phyloP scores from a whole-genome alignment of 1,140 invertebrate genomes.

The Aphelinus atriplicis region DNA sequence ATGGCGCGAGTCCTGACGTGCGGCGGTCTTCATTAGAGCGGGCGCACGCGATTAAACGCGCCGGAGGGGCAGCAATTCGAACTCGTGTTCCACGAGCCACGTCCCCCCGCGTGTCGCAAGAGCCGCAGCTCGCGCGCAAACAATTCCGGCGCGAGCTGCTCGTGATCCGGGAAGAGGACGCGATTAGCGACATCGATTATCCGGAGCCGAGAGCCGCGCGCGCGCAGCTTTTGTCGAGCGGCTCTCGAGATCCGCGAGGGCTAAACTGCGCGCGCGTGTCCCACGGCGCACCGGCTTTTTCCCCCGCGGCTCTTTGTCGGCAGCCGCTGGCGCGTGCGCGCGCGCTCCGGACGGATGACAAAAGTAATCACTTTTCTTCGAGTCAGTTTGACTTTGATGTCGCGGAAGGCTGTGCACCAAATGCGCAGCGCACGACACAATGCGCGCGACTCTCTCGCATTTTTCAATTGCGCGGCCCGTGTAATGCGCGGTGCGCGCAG shows the following conservation, averaged over 20 bases:
- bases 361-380: slow-evolving; percentile 42
- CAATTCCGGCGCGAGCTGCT: slow-evolving; percentile 31
- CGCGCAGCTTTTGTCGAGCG: background rate
- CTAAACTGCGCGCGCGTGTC: too few relatives aligned
- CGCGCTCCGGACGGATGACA: slow-evolving; percentile 24
- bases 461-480: slow-evolving; percentile 13
- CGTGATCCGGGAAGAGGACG: slow-evolving; percentile 40
- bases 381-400: slow-evolving; percentile 40
- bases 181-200: slow-evolving; percentile 43
- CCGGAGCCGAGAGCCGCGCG: background rate
- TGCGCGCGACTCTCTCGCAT: slow-evolving; percentile 12
- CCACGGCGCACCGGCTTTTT: background rate
- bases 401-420: background rate
- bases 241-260: too few relatives aligned
- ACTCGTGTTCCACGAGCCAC: background rate
- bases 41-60: slow-evolving; percentile 52
- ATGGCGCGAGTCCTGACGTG: slow-evolving; percentile 26
- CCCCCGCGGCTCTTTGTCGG: slow-evolving; percentile 12
- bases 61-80: slow-evolving; percentile 27
- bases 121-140: slow-evolving; percentile 22
- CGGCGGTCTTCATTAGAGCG: slow-evolving; percentile 54
- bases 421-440: background rate
- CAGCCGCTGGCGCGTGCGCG: slow-evolving; percentile 24
- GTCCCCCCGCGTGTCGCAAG: background rate
- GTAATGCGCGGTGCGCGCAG: too few relatives aligned